Conservation (phyloP, 2,797 vertebrate species). For the Dallia pectoralis region DNA sequence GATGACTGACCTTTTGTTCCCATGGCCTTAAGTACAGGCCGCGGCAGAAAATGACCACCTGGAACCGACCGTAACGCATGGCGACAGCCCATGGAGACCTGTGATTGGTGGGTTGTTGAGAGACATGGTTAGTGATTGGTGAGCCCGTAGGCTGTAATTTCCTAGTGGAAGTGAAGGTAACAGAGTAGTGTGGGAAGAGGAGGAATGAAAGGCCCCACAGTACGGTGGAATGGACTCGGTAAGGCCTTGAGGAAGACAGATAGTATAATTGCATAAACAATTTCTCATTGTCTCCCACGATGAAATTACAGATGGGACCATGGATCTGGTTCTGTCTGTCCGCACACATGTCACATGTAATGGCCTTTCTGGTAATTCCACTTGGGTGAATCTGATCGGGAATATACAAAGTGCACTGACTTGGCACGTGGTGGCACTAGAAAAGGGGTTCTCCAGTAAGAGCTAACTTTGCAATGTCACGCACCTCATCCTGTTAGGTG, state of each 20-base stretch:
- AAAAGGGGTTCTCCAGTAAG: too few species aligned
- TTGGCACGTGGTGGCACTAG: too few species aligned
- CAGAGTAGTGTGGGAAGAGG: not conserved
- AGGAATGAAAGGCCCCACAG: not conserved
- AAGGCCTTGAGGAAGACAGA: not conserved
- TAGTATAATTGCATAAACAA: not conserved
- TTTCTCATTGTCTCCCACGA: too few species aligned
- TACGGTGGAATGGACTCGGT: not conserved
- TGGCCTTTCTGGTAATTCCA: too few species aligned
- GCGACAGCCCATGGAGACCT: conserved; percentile 46
- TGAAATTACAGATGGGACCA: too few species aligned
- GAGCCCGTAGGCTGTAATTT: conserved; percentile 70
- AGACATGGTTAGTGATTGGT: conserved; percentile 67
- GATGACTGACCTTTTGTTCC: conserved; percentile 62
- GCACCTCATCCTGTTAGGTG: too few species aligned
- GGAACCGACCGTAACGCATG: conserved; percentile 56
- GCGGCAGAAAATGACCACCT: conserved; percentile 70
- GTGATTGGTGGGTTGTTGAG: conserved; percentile 64
- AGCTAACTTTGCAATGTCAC: too few species aligned
- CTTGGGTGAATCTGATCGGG: too few species aligned
- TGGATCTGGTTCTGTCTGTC: too few species aligned
- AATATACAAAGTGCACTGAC: too few species aligned
- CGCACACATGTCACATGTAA: too few species aligned
- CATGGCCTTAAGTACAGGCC: conserved; percentile 71
- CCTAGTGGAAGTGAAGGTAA: conserved; percentile 69